phyloP scores from a whole-genome alignment of 1,140 invertebrate species.

The Campodea augens region DNA sequence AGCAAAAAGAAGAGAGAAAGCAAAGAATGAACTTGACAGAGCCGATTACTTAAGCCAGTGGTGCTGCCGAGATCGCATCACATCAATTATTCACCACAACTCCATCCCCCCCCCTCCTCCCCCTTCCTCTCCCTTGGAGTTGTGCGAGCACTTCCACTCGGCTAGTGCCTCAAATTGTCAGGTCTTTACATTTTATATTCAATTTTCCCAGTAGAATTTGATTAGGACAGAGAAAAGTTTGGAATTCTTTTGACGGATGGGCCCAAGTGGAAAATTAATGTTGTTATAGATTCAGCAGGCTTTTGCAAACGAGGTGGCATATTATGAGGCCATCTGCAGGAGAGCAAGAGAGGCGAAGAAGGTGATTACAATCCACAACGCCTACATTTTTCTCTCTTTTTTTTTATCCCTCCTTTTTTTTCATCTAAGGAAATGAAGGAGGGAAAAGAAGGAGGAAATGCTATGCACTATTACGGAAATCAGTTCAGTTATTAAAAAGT shows the following conservation, averaged over 20 bases:
- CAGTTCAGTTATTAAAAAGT: no score
- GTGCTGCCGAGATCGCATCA: no score
- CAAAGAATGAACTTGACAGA: no score
- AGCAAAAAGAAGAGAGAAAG: no score
- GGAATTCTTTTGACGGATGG: slow-evolving; percentile 9
- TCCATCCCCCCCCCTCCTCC: not conserved
- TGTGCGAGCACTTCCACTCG: not conserved
- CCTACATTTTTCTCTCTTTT: no score
- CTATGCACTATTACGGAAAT: no score
- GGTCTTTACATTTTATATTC: slow-evolving; percentile 9
- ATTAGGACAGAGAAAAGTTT: slow-evolving; percentile 7
- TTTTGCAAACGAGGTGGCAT: slow-evolving; percentile 2
- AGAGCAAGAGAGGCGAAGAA: no score
- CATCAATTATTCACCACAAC: not conserved
- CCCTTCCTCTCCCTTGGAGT: not conserved
- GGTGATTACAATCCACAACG: no score
- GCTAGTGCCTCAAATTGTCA: slow-evolving; percentile 7
- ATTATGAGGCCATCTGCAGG: slow-evolving; percentile 1
- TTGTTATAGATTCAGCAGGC: slow-evolving; percentile 8
- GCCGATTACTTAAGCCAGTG: no score
- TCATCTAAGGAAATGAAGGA: no score
- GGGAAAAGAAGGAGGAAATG: no score
- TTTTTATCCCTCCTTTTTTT: no score
- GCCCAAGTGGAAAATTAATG: slow-evolving; percentile 7
- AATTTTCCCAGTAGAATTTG: slow-evolving; percentile 7